phyloP scores from a whole-genome alignment of 37 sponge, comb jelly and placozoan species.

The Mnemiopsis leidyi region DNA sequence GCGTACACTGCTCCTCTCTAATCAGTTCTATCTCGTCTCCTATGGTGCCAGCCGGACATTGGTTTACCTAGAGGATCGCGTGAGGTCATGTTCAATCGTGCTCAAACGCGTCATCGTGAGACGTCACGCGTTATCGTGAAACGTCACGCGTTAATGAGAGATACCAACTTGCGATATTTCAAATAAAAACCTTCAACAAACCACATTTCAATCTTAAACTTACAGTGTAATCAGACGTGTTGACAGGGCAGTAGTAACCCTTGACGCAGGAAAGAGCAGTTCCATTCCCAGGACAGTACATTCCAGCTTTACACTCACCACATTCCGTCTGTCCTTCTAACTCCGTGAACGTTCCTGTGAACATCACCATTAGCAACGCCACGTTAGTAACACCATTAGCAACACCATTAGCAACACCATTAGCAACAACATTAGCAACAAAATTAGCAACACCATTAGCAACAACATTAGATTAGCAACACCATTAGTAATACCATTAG shows the following conservation, averaged over 20 bases:
- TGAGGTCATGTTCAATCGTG: too few relatives aligned
- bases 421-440: too few relatives aligned
- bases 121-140: not conserved
- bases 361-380: too few relatives aligned
- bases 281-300: constrained; percentile 62
- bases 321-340: constrained; percentile 22
- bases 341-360: not conserved
- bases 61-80: not conserved
- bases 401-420: too few relatives aligned
- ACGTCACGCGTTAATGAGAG: not conserved
- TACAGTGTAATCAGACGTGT: not conserved
- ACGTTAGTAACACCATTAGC: too few relatives aligned
- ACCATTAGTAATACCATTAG: too few relatives aligned
- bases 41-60: constrained; percentile 60
- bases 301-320: constrained; percentile 41
- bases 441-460: too few relatives aligned
- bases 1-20: constrained; percentile 24
- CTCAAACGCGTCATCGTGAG: not conserved
- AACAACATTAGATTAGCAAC: too few relatives aligned
- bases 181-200: too few relatives aligned
- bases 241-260: constrained; percentile 62
- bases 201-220: too few relatives aligned
- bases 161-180: too few relatives aligned
- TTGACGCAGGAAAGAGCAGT: not conserved
- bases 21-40: not conserved